Base-by-base conservation (phyloP, 2,113 vertebrate species). In the Xiphophorus hellerii region DNA sequence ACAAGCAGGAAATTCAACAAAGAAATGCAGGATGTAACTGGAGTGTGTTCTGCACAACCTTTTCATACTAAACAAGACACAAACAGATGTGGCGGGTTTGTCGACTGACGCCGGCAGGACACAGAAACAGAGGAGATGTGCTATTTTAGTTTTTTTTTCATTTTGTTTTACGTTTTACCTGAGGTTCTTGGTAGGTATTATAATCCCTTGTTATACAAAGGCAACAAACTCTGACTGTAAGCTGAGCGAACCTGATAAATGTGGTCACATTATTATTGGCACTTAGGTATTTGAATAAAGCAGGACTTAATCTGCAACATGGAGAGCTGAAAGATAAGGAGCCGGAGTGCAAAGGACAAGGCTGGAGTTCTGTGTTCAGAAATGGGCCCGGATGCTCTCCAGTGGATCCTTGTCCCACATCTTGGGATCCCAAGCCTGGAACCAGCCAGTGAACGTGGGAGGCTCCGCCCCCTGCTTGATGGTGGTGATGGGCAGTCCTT, bases 361-460 rank as follows among this genome's bases (percentile, higher is more conserved):
- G 17, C 9, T 48, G 71, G 28, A 13, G 65, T 42, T 72, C 5
- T 66, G 48, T 1, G 20, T 71, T 93, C 62, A 94, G 86, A 94
- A 93, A 31, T 28, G n/a, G 33, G 64, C 71, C 11, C 84, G 86
- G 66, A 95, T 92, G 74, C 84, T 88, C 0, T 91, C 91, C 75
- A 94, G 11, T 1, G 90, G 89, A 71, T 94, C 92, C 0, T 44
- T 90, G 4, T 94, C 92, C 94, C 94, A 95, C 94, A 95, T 93
- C 33, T 91, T 90, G 44, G 76, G 0, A 70, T 96, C 95, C 95
- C 95, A 95, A 25, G 93, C 95, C 76, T 95, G 93, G 92, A 95
- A 96, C 95, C 95, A 96, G 81, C 95, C 95, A 29, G 89, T 94
- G 87, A 95, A 96, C 0, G 88, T 94, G 17, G 89, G 90, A 10